These are phyloP conservation scores for Notothenia rossii DNA, from an alignment of 2,113 vertebrate genomes.

Conservation along the genomic window DNA sequence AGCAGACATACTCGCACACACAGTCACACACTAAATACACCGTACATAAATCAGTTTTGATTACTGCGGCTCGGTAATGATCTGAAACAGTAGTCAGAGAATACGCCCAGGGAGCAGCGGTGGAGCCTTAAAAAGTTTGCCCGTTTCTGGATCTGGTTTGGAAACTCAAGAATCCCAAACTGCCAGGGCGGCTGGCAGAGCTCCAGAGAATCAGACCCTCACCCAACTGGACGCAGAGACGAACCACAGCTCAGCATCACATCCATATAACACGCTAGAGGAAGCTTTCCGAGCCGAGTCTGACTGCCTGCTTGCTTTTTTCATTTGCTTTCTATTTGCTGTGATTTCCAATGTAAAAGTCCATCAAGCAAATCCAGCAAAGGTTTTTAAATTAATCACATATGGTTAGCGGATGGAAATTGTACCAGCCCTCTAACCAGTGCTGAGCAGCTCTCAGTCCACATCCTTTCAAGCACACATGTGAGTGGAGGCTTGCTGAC, in stretches of 20 bases:
- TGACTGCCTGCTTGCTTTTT: conserved; percentile 39
- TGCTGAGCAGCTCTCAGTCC: conserved; percentile 34
- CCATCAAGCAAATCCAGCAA: conserved; percentile 62
- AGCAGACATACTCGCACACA: conserved; percentile 46
- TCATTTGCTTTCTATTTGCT: conserved; percentile 68
- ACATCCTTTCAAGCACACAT: conserved; percentile 22
- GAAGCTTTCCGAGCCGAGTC: conserved; percentile 16
- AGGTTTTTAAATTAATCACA: conserved; percentile 64
- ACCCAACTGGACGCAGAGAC: conserved; percentile 56
- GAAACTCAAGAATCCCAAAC: conserved; percentile 76
- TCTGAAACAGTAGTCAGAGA: conserved; percentile 75
- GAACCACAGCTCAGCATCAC: conserved; percentile 50
- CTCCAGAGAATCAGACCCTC: conserved; percentile 75
- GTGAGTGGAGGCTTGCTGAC: conserved; percentile 8
- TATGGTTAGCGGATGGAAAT: conserved; percentile 54
- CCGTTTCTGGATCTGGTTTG: conserved; percentile 73
- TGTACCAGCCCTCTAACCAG: conserved; percentile 41
- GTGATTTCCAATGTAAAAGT: conserved; percentile 67
- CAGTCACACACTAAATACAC: conserved; percentile 54
- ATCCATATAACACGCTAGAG: conserved; percentile 50
- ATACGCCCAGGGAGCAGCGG: conserved; percentile 50
- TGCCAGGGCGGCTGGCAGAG: conserved; percentile 68
- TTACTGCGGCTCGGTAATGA: conserved; percentile 70
- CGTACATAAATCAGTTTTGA: conserved; percentile 72
- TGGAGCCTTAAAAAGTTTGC: conserved; percentile 53